Base-by-base conservation (phyloP, 2,797 vertebrate species). In the Selene dorsalis region DNA sequence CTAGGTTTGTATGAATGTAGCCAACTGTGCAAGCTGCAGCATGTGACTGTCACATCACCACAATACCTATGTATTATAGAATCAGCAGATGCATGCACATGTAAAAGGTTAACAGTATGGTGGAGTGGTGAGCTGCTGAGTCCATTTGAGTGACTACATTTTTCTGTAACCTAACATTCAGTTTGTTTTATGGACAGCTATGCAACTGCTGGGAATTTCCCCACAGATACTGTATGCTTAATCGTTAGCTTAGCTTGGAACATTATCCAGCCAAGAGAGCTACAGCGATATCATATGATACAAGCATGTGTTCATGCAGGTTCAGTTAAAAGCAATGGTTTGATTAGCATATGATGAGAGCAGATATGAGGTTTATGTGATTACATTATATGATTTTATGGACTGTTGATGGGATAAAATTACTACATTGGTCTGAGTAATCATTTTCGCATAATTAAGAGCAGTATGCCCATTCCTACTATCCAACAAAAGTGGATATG, bases 361-460 rank as follows among this genome's bases (percentile, higher is more conserved):
- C 74, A 65, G 39, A 56, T 64, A 59, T 12, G 26, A 71, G 16
- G 61, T 35, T 57, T 56, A 78, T 72, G 52, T 52, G 43, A 57
- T 76, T 50, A 41, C 32, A 55, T 60, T 30, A 26, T 72, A 71
- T 18, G 35, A 77, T 35, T 69, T 59, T 45, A 69, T 26, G 52
- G 48, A 35, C 24, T 9, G 43, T 60, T 58, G 45, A 73, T 43
- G 13, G 56, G 65, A 76, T 45, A 77, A 73, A 73, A 81, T 75
- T 28, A 60, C 43, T 26, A 64, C 13, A 41, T 22, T 43, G 58
- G 43, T 64, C 52, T 22, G 32, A 56, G 28, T 53, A 79, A 70
- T 61, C 69, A 69, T 79, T 80, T n/a, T 56, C 45, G 69, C 61
- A 61, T 70, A 63, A 73, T 83, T 74, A 75, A 75, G 69, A 68